These are phyloP conservation scores for Hypotaenidia philippensis DNA, from an alignment of 2,797 vertebrate species.

Conservation along the genomic window DNA sequence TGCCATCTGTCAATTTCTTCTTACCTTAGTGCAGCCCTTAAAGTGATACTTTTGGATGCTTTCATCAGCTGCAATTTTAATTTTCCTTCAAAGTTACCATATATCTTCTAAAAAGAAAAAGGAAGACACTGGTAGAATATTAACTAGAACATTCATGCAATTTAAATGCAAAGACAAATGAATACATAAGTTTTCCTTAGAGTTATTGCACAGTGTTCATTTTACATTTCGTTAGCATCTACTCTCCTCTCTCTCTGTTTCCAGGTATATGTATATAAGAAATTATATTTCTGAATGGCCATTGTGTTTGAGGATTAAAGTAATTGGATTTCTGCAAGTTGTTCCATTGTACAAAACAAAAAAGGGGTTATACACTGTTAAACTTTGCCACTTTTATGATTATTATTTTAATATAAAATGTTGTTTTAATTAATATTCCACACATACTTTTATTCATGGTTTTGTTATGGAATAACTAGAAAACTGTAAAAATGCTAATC, in stretches of 20 bases:
- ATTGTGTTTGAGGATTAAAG: constrained; percentile 20
- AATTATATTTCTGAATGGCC: not conserved
- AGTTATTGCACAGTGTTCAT: not conserved
- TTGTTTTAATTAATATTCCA: not conserved
- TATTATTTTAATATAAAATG: not conserved
- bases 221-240: not conserved
- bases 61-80: constrained; percentile 18
- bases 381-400: not conserved
- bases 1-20: not conserved
- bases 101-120: not conserved
- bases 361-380: not conserved
- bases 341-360: not conserved
- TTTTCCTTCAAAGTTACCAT: not conserved
- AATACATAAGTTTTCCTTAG: not conserved
- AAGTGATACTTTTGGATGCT: not conserved
- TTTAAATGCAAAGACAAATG: not conserved
- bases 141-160: not conserved
- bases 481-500: not conserved
- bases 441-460: not conserved
- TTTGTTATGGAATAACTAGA: constrained; percentile 21
- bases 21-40: not conserved
- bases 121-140: not conserved
- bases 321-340: not conserved
- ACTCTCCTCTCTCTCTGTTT: not conserved
- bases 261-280: not conserved